Percentiles rank a stretch among this genome's conserved stretches.
phyloP scores from a whole-genome alignment of 2,113 vertebrate species.

The Loxodonta africana region DNA sequence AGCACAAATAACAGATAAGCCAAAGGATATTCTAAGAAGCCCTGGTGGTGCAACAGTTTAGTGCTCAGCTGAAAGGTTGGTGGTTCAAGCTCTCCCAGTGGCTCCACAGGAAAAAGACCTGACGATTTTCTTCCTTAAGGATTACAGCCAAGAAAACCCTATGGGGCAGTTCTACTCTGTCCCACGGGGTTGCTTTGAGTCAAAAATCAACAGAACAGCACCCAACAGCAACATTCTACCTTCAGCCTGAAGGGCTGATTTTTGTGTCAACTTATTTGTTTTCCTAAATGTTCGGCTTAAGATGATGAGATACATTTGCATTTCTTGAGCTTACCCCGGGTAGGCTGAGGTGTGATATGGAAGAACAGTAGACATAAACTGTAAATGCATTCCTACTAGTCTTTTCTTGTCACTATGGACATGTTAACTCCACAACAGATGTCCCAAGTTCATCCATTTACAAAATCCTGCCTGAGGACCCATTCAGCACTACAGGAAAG shows the following conservation, averaged over 20 bases:
- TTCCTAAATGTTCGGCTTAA: constrained; percentile 24
- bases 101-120: background rate
- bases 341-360: background rate
- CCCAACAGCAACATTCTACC: background rate
- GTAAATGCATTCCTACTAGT: background rate
- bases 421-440: background rate
- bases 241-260: background rate
- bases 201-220: background rate
- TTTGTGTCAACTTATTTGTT: background rate
- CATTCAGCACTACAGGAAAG: constrained; percentile 35
- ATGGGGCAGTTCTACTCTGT: background rate
- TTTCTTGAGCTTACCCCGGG: background rate
- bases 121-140: background rate
- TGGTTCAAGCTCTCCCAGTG: background rate
- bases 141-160: background rate
- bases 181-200: background rate
- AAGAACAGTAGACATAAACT: background rate
- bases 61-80: background rate
- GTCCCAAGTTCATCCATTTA: background rate
- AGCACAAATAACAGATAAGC: background rate
- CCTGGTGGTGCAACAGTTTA: background rate
- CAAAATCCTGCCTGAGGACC: constrained; percentile 32
- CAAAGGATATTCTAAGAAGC: background rate
- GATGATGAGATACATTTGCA: background rate
- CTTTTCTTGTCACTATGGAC: background rate